These are phyloP conservation scores for Aythya baeri DNA, from an alignment of 2,113 vertebrate genomes.

Conservation along the genomic window DNA sequence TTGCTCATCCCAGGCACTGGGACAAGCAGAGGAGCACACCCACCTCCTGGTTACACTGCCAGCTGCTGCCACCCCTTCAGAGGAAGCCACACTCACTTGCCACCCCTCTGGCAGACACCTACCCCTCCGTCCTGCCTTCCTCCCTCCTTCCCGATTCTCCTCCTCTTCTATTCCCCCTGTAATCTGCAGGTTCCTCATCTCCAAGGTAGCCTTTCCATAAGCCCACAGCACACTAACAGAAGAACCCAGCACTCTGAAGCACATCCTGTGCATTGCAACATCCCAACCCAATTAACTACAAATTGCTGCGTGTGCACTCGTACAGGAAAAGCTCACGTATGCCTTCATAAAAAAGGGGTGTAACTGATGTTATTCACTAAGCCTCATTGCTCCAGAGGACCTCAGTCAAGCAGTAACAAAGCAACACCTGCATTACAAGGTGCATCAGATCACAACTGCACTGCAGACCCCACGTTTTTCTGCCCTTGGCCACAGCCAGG, in stretches of 20 bases:
- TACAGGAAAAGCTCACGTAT: background rate
- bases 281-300: background rate
- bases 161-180: background rate
- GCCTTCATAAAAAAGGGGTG: rapidly evolving
- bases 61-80: background rate
- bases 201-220: background rate
- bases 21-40: background rate
- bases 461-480: rapidly evolving
- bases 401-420: background rate
- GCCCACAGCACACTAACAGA: rapidly evolving
- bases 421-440: background rate
- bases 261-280: background rate
- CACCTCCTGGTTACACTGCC: background rate
- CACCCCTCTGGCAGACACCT: background rate
- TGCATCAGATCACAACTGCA: no score
- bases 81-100: background rate
- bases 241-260: background rate
- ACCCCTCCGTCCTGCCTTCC: background rate
- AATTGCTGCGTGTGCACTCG: rapidly evolving
- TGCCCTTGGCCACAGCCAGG: background rate
- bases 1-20: background rate
- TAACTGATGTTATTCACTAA: background rate
- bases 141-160: background rate
- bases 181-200: background rate
- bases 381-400: background rate